Conservation (phyloP, 1,140 invertebrate species). For the Cydia amplana region DNA sequence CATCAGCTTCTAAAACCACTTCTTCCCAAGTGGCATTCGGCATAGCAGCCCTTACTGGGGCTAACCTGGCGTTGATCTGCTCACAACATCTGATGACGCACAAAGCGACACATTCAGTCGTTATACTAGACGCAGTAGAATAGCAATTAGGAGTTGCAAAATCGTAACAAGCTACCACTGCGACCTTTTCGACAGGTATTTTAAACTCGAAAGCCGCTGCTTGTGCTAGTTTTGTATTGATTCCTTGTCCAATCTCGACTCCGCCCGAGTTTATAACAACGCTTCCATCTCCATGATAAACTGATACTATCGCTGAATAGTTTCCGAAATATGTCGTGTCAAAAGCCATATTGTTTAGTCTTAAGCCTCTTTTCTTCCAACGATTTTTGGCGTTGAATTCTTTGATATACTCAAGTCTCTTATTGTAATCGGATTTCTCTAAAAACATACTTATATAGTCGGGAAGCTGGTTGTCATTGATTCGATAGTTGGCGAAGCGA, state of each 20-base stretch:
- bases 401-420: constrained; percentile 76
- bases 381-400: constrained; percentile 82
- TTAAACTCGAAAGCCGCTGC: constrained; percentile 43
- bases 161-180: constrained; percentile 35
- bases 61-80: constrained; percentile 80
- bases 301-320: constrained; percentile 81
- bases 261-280: constrained; percentile 84
- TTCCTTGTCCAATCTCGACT: constrained; percentile 82
- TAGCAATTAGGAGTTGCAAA: constrained; percentile 44
- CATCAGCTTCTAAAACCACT: constrained; percentile 78
- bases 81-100: constrained; percentile 83
- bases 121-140: constrained; percentile 43
- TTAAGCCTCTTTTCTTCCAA: constrained; percentile 84
- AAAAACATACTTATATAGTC: constrained; percentile 41
- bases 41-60: constrained; percentile 81
- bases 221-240: constrained; percentile 63
- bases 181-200: constrained; percentile 42
- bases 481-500: constrained; percentile 80
- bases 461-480: constrained; percentile 40
- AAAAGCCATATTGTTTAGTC: constrained; percentile 81
- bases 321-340: constrained; percentile 73
- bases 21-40: constrained; percentile 82
- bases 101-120: constrained; percentile 42
- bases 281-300: constrained; percentile 84
- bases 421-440: constrained; percentile 73